phyloP scores from a whole-genome alignment of 2,797 vertebrate species.

The Knipowitschia caucasica region DNA sequence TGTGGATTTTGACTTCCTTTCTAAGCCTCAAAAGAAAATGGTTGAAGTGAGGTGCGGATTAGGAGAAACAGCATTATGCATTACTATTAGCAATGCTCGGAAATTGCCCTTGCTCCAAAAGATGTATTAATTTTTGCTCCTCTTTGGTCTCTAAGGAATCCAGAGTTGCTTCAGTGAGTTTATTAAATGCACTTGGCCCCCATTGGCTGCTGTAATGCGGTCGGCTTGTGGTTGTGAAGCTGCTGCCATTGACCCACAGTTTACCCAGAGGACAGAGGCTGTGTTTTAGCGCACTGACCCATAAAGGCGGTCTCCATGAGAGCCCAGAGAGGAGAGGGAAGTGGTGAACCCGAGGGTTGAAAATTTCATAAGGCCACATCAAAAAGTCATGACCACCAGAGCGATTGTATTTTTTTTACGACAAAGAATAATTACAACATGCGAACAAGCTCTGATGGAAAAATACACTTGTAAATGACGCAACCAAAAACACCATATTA shows the following conservation, averaged over 20 bases:
- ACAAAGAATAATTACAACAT: too few relatives aligned
- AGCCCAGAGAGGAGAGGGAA: conserved; percentile 45
- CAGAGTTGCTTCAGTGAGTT: conserved; percentile 23
- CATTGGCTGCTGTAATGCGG: conserved; percentile 22
- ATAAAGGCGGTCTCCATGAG: conserved; percentile 39
- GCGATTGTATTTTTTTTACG: conserved; percentile 42
- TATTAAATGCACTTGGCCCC: conserved; percentile 39
- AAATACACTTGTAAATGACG: too few relatives aligned
- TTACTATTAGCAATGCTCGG: conserved; percentile 47
- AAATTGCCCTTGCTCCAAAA: conserved; percentile 23
- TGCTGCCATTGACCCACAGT: conserved; percentile 48
- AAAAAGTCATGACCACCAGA: conserved; percentile 65
- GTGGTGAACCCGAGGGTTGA: conserved; percentile 50
- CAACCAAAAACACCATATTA: too few relatives aligned
- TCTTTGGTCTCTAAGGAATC: conserved; percentile 28
- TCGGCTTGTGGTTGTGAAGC: conserved; percentile 40
- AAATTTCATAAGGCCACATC: conserved; percentile 72
- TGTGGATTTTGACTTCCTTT: conserved; percentile 26
- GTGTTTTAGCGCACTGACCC: conserved; percentile 63
- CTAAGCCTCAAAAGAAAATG: conserved; percentile 52
- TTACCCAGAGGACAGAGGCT: conserved; percentile 58
- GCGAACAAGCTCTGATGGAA: too few relatives aligned
- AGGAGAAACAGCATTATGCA: conserved; percentile 52
- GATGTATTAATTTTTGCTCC: conserved; percentile 27
- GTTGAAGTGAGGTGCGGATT: conserved; percentile 43